phyloP scores from a whole-genome alignment of 2,113 vertebrate genomes.

The Excalfactoria chinensis region DNA sequence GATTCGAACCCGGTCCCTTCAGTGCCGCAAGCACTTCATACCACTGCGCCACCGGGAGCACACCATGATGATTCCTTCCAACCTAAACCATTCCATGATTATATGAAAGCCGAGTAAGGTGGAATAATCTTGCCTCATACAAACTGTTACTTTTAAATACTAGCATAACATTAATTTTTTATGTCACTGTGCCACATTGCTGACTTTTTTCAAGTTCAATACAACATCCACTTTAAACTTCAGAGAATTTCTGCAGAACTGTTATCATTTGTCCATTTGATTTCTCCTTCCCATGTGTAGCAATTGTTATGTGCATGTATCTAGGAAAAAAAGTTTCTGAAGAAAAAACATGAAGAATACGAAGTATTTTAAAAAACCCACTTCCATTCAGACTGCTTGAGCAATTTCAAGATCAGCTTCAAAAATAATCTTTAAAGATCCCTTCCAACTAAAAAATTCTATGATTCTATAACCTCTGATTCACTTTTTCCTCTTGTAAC shows the following conservation, averaged over 20 bases:
- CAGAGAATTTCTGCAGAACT: neutral
- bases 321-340: no score
- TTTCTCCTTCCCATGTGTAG: rapidly evolving
- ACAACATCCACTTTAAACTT: neutral
- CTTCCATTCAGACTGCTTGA: neutral
- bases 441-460: neutral
- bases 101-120: neutral
- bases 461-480: neutral
- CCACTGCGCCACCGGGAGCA: no score
- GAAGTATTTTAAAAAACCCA: rapidly evolving
- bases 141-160: neutral
- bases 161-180: neutral
- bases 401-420: neutral
- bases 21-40: no score
- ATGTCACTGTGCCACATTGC: neutral
- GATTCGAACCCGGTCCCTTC: no score
- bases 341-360: neutral
- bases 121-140: neutral
- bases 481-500: neutral
- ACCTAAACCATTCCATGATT: no score
- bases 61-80: no score
- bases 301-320: rapidly evolving
- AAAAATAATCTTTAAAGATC: neutral
- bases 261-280: neutral
- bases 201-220: neutral